Base-by-base conservation (phyloP, 2,888 invertebrate species). In the Chrysotoxum bicinctum region DNA sequence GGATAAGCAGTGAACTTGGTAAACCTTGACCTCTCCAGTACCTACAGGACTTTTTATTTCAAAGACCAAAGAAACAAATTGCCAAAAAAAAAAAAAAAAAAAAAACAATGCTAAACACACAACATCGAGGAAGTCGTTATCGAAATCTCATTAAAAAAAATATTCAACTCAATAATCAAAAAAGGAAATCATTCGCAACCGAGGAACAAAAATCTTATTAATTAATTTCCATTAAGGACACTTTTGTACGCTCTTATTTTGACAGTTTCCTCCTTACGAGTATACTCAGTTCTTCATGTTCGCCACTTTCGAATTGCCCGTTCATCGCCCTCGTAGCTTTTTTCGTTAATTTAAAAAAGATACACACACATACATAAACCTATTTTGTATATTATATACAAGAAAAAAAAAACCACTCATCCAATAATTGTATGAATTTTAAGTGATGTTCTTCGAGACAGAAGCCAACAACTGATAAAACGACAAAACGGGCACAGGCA, bases 161-260 rank as follows among this genome's bases (percentile, higher is more conserved):
- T 6, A 52, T 72, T 48, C 77, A 35, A 66, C 60, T 77, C 77
- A 68, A 68, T 68, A 78, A 82, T 77, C 35, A 62, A 60, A 73
- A 75, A 37, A 66, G 62, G 66, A 84, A 84, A 60, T 56, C 58
- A 72, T 75, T 78, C 60, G n/a, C 66, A 52, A 32, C 21, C 66
- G 37, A 37, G 30, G 58, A 83, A 78, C 50, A 74, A 83, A 74
- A 83, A 83, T 69, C 70, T 74, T 58, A 58, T 75, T 79, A 84
- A 84, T 84, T 84, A 84, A 84, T 75, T 72, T 75, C 74, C 69
- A 75, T 84, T 84, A 70, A 84, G 79, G 70, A 37, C 64, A 75
- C 64, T 84, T 14, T 79, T 66, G 5, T 64, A 70, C 75, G 45
- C 52, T 70, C 79, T 80, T 79, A 75, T 84, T 79, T 66, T 68